A percentile compares a stretch with the other conserved stretches of the same genome.
Conservation (phyloP, 2,888 invertebrate genomes). For the Tetragonisca angustula region DNA sequence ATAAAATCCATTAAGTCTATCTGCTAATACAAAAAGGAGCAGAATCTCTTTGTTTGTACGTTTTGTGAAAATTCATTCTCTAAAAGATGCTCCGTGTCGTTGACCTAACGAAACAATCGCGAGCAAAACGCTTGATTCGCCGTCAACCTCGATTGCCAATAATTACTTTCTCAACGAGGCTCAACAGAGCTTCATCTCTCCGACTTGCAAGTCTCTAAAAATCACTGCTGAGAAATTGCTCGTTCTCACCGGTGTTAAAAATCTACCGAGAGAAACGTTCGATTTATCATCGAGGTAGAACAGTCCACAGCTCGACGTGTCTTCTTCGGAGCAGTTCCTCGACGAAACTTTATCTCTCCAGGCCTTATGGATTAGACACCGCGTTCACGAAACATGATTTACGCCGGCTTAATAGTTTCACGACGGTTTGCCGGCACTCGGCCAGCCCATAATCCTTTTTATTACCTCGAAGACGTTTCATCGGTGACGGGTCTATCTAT, state of each 20-base stretch:
- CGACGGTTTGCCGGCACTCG: conserved; percentile 1
- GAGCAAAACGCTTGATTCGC: background rate
- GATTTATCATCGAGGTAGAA: background rate
- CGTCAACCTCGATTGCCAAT: background rate
- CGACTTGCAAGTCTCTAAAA: too few species aligned
- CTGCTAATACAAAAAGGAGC: too few species aligned
- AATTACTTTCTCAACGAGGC: background rate
- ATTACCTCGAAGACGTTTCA: conserved; percentile 37
- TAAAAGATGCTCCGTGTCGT: too few species aligned
- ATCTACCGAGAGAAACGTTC: background rate
- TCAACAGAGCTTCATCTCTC: too few species aligned
- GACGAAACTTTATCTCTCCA: background rate
- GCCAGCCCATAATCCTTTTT: conserved; percentile 43
- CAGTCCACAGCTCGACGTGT: background rate
- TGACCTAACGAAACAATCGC: too few species aligned
- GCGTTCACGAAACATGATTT: conserved; percentile 48
- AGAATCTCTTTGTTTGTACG: too few species aligned
- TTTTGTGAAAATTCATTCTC: too few species aligned
- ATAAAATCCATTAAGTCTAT: too few species aligned
- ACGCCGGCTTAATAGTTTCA: conserved; percentile 50
- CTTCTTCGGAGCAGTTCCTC: background rate
- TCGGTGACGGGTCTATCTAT: conserved; percentile 55
- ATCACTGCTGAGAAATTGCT: too few species aligned
- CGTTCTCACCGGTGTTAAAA: background rate
- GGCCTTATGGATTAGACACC: conserved; percentile 27